phyloP scores from a whole-genome alignment of 2,113 vertebrate species.

The Cephalopholis sonnerati region DNA sequence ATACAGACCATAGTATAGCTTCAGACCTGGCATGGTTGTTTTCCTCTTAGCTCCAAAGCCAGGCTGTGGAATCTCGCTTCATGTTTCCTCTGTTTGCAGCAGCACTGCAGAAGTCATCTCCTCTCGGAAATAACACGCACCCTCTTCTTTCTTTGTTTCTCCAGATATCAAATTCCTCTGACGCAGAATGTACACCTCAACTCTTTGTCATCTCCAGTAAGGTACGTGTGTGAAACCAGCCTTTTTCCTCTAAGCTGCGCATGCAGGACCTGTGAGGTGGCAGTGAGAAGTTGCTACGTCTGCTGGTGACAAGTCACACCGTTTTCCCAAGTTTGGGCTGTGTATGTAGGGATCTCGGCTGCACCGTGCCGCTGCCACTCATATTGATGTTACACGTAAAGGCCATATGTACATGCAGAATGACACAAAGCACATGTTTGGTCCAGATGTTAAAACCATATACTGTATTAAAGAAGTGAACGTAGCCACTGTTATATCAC shows the following conservation, averaged over 20 bases:
- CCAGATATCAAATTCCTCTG: conserved; percentile 90
- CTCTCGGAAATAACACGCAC: conserved; percentile 24
- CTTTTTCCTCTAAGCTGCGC: not conserved
- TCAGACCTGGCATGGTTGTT: conserved; percentile 47
- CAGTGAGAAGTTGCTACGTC: conserved; percentile 40
- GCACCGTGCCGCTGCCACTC: conserved; percentile 41
- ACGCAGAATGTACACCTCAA: conserved; percentile 91
- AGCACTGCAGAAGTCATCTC: conserved; percentile 25
- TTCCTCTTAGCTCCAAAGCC: conserved; percentile 10
- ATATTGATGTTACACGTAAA: conserved; percentile 42
- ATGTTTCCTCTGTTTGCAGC: conserved; percentile 16
- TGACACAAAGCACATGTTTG: conserved; percentile 17
- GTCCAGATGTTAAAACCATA: conserved; percentile 28
- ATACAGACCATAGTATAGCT: conserved; percentile 46
- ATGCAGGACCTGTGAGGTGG: conserved; percentile 2
- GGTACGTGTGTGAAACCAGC: conserved; percentile 79
- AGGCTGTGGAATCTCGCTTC: conserved; percentile 11
- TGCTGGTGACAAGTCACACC: conserved; percentile 58
- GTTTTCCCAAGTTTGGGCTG: conserved; percentile 37
- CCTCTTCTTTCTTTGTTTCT: conserved; percentile 69
- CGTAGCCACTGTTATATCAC: too few species aligned
- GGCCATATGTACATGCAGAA: conserved; percentile 21
- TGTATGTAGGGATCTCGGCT: conserved; percentile 10
- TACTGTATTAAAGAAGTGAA: too few species aligned
- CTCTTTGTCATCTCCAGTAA: conserved; percentile 93